Evolutionary conservation across 2,888 invertebrate genomes (phyloP), one percentile per base, ranked within the genome.

Genomic region (Archips crataeganus): DNA sequence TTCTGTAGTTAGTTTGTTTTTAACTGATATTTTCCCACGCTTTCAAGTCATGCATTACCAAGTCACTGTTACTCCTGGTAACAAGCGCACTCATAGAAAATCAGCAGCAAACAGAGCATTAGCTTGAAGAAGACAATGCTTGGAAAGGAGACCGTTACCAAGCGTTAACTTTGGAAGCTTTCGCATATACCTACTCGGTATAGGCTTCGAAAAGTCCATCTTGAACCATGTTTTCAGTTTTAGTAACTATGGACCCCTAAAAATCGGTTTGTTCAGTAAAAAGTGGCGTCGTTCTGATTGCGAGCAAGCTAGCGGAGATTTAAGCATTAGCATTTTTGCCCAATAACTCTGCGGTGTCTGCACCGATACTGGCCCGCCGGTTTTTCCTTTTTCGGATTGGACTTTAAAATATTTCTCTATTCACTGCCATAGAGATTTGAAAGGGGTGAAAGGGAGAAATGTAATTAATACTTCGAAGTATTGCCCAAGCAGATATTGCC

Each of bases 311-410:
- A 57, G 90, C 88, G 89, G 86, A 94, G 93, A 94, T 94, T 93
- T 93, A 91, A 89, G 89, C 93, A 94, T 94, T 94, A 92, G 93
- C 94, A 94, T 94, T 93, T 94, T 94, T 93, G 93, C 90, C 93
- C 92, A 90, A 94, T 94, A 94, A 94, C 90, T 94, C 93, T 93
- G 88, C 86, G 87, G 89, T 93, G 93, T 93, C 93, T 91, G 88
- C 89, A 85, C 87, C 88, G 94, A 93, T 93, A 94, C 92, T 86
- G 87, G 87, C 86, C 86, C 83, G 86, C 86, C 86, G 83, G 86
- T 85, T 84, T 85, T 86, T 87, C 85, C 87, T 89, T 90, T 88
- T 84, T 83, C 83, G 87, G 87, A 89, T 90, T 87, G 86, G 87
- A 87, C 86, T 90, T 89, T 88, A 87, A 92, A 90, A 90, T 89